Evolutionary conservation across 2,797 vertebrate genomes (phyloP), one percentile per base, ranked within the genome.

Genomic region (Ceyx erithaca): DNA sequence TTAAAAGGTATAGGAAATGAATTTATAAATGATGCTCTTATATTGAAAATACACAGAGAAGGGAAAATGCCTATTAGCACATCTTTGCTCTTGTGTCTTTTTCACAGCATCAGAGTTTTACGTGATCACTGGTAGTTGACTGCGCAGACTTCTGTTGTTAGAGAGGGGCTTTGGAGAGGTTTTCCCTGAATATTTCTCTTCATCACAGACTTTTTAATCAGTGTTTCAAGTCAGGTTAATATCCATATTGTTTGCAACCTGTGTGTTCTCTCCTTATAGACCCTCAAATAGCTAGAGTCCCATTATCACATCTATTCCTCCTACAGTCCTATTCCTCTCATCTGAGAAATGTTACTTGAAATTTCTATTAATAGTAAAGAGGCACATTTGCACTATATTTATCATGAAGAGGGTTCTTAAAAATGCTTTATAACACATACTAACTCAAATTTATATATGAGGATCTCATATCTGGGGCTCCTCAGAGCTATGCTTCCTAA

Each of bases 241-340:
- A 64, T 33, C 86, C 71, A 46, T 92, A 71, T 73, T 80, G 90
- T 92, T 82, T 93, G 84, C 88, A 87, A 12, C 43, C 43, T 51
- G 7, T 4, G 4, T 68, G 43, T 92, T 89, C 58, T 87, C 72
- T 90, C 58, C 86, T 83, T 92, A 51, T 15, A 90, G 78, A 86
- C 84, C 75, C 84, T 80, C 75, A 91, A 77, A 77, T 59, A 93
- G 68, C 92, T 91, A 51, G 85, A 90, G 78, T 85, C 80, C 84
- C 75, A 89, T 95, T 96, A 92, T 86, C 86, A 46, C 71, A 41
- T 94, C 87, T 90, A n/a, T 52, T 91, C 88, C 86, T 89, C 88
- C 84, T 87, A 75, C 91, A 90, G 41, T 81, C 58, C 31, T 80
- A 22, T 48, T 85, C 64, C 81, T 49, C 78, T 62, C 55, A 41